These are phyloP conservation scores for Oxycera nigricornis DNA, from an alignment of 2,888 invertebrate genomes.

Conservation along the genomic window DNA sequence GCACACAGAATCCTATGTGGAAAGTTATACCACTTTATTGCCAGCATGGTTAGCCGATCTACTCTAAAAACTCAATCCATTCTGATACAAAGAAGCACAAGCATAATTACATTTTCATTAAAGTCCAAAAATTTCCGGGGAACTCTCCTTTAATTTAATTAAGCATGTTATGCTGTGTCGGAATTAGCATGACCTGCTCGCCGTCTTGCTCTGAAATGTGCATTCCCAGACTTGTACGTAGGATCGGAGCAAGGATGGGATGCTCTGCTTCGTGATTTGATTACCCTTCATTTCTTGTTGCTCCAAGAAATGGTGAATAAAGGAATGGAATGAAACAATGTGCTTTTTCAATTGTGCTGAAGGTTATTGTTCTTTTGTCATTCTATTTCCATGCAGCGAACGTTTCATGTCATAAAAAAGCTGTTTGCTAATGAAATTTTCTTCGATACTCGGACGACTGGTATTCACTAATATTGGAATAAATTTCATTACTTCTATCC, in stretches of 20 bases:
- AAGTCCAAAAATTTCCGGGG: neutral
- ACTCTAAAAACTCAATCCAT: neutral
- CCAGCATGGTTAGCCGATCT: no score
- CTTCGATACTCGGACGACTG: no score
- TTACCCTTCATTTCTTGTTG: neutral
- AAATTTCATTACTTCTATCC: no score
- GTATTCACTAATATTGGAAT: no score
- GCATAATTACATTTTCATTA: constrained; percentile 17
- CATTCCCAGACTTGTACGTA: neutral
- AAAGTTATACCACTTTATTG: no score
- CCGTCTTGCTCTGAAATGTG: neutral
- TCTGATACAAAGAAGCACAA: neutral
- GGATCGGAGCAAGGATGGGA: neutral
- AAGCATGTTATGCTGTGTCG: constrained; percentile 17
- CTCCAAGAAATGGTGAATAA: neutral
- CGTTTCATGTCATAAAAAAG: no score
- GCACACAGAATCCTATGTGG: no score
- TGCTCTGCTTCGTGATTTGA: neutral
- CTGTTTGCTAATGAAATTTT: no score
- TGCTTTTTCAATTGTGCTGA: constrained; percentile 1
- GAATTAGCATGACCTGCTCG: neutral
- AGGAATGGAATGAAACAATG: constrained; percentile 16
- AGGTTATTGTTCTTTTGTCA: no score
- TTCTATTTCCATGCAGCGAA: no score
- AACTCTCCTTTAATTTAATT: constrained; percentile 20